phyloP scores from a whole-genome alignment of 1,140 invertebrate species.

The Mesaphorura yosii region DNA sequence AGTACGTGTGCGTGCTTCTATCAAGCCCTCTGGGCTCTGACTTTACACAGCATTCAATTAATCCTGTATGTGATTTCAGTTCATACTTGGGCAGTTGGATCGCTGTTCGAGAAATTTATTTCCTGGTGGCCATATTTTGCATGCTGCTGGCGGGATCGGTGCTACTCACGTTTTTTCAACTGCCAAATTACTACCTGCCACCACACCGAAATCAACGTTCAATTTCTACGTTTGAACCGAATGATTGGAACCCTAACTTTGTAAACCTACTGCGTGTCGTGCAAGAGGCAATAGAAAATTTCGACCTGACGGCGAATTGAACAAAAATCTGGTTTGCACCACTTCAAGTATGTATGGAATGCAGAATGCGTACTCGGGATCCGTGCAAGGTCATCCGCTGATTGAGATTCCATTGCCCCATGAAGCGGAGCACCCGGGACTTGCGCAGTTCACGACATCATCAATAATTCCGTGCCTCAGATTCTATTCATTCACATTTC shows the following conservation, averaged over 20 bases:
- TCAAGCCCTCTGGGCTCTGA: background rate
- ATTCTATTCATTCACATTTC: conserved; percentile 28
- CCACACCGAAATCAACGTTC: conserved; percentile 27
- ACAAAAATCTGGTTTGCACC: too few relatives aligned
- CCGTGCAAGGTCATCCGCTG: conserved; percentile 18
- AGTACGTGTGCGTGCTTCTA: conserved; percentile 18
- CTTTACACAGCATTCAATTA: conserved; percentile 3
- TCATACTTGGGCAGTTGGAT: conserved; percentile 27
- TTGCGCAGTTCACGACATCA: conserved; percentile 13
- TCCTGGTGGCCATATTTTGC: conserved; percentile 18
- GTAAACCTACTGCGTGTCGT: too few relatives aligned
- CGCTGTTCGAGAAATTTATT: conserved; percentile 26
- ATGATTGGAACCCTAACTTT: too few relatives aligned
- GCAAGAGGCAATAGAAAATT: too few relatives aligned
- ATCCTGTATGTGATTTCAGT: conserved; percentile 15
- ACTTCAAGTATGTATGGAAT: too few relatives aligned
- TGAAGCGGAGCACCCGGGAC: conserved; percentile 21
- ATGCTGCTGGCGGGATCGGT: conserved; percentile 25
- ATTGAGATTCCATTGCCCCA: conserved; percentile 23
- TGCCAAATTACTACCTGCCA: conserved; percentile 27
- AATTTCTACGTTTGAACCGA: too few relatives aligned
- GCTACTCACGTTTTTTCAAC: conserved; percentile 27
- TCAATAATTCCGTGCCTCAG: conserved; percentile 24
- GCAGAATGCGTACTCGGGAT: conserved; percentile 8
- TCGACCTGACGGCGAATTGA: too few relatives aligned